These are phyloP conservation scores for Anodontia alba DNA, from an alignment of 2,888 invertebrate genomes.

Conservation along the genomic window DNA sequence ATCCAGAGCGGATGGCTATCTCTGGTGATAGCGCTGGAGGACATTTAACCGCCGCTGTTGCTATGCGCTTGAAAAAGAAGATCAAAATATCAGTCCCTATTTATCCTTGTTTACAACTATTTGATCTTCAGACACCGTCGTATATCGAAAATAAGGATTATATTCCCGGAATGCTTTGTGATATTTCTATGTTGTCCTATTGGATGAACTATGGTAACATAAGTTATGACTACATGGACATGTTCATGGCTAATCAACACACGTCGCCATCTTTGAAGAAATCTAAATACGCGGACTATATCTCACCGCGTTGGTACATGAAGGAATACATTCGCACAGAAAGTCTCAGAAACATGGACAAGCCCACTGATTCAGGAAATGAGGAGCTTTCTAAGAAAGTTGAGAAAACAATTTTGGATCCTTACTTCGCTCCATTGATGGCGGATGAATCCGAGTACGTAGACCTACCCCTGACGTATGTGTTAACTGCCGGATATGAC, in stretches of 20 bases:
- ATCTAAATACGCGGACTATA: constrained; percentile 66
- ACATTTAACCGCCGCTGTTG: constrained; percentile 70
- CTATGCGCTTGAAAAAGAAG: constrained; percentile 66
- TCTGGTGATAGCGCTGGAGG: constrained; percentile 77
- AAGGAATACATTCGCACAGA: constrained; percentile 67
- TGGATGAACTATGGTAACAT: constrained; percentile 74
- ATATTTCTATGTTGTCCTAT: constrained; percentile 69
- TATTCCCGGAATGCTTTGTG: constrained; percentile 69
- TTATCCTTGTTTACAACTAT: constrained; percentile 84
- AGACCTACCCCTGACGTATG: constrained; percentile 80
- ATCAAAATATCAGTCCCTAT: constrained; percentile 71
- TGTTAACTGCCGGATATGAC: constrained; percentile 84
- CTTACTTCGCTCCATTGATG: constrained; percentile 83
- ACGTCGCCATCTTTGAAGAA: constrained; percentile 68
- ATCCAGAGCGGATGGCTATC: constrained; percentile 71
- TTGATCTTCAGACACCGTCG: constrained; percentile 81
- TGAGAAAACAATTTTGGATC: constrained; percentile 68
- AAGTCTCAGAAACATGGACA: constrained; percentile 60
- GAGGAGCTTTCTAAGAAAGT: constrained; percentile 61
- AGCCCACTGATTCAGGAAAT: constrained; percentile 65
- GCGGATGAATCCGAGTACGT: constrained; percentile 69
- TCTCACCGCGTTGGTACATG: constrained; percentile 68
- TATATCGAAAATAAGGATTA: constrained; percentile 73
- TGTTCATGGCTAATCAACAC: constrained; percentile 68
- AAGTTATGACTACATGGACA: constrained; percentile 66